Evolutionary conservation across 1,140 invertebrate genomes (phyloP).

Genomic region (Listronotus bonariensis): DNA sequence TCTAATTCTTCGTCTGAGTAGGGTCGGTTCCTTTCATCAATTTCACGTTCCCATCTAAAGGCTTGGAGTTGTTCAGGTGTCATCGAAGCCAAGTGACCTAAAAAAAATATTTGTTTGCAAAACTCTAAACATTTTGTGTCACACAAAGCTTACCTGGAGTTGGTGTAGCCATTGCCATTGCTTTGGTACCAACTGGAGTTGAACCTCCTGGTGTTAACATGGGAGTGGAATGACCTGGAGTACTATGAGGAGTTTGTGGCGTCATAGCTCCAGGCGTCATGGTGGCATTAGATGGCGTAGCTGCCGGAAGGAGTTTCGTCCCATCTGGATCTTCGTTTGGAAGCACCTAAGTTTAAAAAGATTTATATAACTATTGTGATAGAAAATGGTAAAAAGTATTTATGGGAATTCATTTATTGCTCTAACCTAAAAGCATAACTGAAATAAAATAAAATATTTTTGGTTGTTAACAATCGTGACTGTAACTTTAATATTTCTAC

Average conservation of each 20-base stretch:
- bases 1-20: slow-evolving; percentile 97
- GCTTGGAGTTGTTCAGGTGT: slow-evolving; percentile 98
- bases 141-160: slow-evolving; percentile 67
- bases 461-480: too few relatives aligned
- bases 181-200: slow-evolving; percentile 94
- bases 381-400: too few relatives aligned
- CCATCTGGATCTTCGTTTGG: slow-evolving; percentile 83
- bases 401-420: too few relatives aligned
- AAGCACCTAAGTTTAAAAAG: slow-evolving; percentile 59
- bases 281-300: slow-evolving; percentile 65
- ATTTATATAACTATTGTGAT: too few relatives aligned
- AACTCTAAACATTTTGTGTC: not conserved
- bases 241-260: slow-evolving; percentile 71
- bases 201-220: slow-evolving; percentile 76
- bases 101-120: not conserved
- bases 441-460: too few relatives aligned
- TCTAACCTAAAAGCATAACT: too few relatives aligned
- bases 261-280: slow-evolving; percentile 76
- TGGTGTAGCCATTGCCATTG: slow-evolving; percentile 97
- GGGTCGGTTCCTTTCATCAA: slow-evolving; percentile 96
- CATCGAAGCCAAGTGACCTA: slow-evolving; percentile 90
- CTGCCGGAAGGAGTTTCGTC: slow-evolving; percentile 92
- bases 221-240: slow-evolving; percentile 67
- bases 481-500: too few relatives aligned
- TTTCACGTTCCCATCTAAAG: slow-evolving; percentile 98